phyloP scores from a whole-genome alignment of 2,797 vertebrate species.

The Thunnus albacares region DNA sequence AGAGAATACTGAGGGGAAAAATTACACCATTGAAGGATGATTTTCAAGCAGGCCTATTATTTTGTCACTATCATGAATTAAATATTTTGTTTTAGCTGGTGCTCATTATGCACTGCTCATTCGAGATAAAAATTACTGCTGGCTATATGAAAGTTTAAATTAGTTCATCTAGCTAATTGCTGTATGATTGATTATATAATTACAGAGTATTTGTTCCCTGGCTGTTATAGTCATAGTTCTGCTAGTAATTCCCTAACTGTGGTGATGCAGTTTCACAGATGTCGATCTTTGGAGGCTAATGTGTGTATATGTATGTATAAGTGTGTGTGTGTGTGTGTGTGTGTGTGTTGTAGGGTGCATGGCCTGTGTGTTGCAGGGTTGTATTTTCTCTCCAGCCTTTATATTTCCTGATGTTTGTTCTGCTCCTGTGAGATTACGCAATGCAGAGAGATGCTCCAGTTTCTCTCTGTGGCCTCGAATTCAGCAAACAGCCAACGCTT shows the following conservation, averaged over 20 bases:
- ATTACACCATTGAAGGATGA: slow-evolving; percentile 53
- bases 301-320: not conserved
- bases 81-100: slow-evolving; percentile 74
- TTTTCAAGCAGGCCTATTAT: slow-evolving; percentile 59
- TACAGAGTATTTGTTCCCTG: slow-evolving; percentile 68
- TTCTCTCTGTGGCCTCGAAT: slow-evolving; percentile 52
- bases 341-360: slow-evolving; percentile 19
- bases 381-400: slow-evolving; percentile 38
- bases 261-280: slow-evolving; percentile 29
- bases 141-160: slow-evolving; percentile 80
- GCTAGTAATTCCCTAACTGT: slow-evolving; percentile 40
- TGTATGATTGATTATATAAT: slow-evolving; percentile 77
- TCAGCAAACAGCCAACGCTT: slow-evolving; percentile 39
- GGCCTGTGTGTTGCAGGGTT: not conserved
- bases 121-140: slow-evolving; percentile 70
- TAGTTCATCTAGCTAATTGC: slow-evolving; percentile 75
- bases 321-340: slow-evolving; percentile 2
- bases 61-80: slow-evolving; percentile 77
- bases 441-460: slow-evolving; percentile 61
- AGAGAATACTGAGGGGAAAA: slow-evolving; percentile 16
- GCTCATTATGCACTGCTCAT: slow-evolving; percentile 67
- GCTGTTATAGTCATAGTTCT: slow-evolving; percentile 48
- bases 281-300: slow-evolving; percentile 8
- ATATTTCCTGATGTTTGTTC: slow-evolving; percentile 57
- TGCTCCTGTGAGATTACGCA: slow-evolving; percentile 60